Base-by-base conservation (phyloP, 2,113 vertebrate species). In the Sorex araneus region DNA sequence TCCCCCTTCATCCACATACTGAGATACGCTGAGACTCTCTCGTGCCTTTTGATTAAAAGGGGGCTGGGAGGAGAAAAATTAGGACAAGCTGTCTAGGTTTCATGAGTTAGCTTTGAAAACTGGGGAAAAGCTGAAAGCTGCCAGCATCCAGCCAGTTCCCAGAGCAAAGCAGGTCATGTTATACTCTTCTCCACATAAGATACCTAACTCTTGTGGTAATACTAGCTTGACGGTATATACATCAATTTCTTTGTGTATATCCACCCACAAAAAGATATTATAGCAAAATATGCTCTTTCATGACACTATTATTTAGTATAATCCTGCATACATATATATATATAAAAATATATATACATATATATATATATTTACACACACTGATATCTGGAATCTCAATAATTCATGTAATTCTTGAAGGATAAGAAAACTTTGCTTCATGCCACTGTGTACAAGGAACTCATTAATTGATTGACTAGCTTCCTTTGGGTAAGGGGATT, bases 41-140 rank as follows among this genome's bases (percentile, higher is more conserved):
- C 18, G 5, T 66, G 25, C 0, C 32, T 80, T 71, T 43, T 13
- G 25, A 30, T 13, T 75, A 28, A 16, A 57, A 73, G 89, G 28
- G 54, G 74, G 15, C 34, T 30, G 30, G 32, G 40, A 25, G 30
- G n/a, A 76, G 11, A 8, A 69, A 18, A 94, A 89, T 40, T 92
- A 96, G 88, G 92, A 78, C 85, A 93, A 75, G 64, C n/a, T 27
- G 40, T 89, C 81, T 88, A 93, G 77, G 69, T 30, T 70, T 90
- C 30, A 80, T n/a, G 40, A 25, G n/a, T 34, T 66, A 45, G n/a
- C 30, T n/a, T 93, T 18, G 73, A 64, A 81, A 71, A 13, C 25
- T 74, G 9, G 25, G 60, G 27, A 84, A 96, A 85, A 30, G 34
- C 11, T 63, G 15, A 60, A 90, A 30, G n/a, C 27, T 45, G n/a